Evolutionary conservation across 2,888 invertebrate genomes (phyloP).

Genomic region (Choristoneura rosaceana): DNA sequence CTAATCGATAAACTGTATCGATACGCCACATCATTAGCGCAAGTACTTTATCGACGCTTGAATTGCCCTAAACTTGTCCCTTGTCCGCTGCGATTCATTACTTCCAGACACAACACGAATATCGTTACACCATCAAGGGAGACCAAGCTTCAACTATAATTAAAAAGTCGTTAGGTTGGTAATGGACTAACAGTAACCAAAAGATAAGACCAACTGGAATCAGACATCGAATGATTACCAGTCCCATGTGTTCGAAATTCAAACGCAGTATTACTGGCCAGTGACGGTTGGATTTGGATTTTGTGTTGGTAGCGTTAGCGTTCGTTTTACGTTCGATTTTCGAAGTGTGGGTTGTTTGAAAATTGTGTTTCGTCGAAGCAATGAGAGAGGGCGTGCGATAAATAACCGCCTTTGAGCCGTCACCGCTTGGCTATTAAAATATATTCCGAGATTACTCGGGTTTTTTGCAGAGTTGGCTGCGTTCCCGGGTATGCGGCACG

Average conservation of each 20-base stretch:
- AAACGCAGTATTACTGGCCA: constrained; percentile 68
- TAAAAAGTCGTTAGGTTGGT: constrained; percentile 46
- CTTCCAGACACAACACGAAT: constrained; percentile 74
- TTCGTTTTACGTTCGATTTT: constrained; percentile 55
- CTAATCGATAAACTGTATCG: constrained; percentile 49
- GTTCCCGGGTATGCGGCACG: constrained; percentile 64
- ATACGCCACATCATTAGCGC: constrained; percentile 51
- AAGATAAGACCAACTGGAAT: constrained; percentile 76
- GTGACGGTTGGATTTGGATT: constrained; percentile 62
- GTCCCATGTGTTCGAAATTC: constrained; percentile 68
- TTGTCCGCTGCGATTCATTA: constrained; percentile 80
- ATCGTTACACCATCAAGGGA: constrained; percentile 55
- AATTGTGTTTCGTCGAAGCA: constrained; percentile 72
- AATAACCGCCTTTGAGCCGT: constrained; percentile 85
- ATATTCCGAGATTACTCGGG: constrained; percentile 79
- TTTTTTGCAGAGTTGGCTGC: constrained; percentile 72
- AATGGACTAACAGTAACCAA: constrained; percentile 49
- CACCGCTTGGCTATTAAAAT: constrained; percentile 83
- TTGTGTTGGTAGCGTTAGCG: constrained; percentile 59
- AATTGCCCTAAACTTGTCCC: constrained; percentile 76
- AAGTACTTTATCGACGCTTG: constrained; percentile 63
- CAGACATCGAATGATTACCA: constrained; percentile 82
- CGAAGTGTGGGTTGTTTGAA: constrained; percentile 72
- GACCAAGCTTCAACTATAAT: constrained; percentile 49
- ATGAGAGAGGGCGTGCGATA: constrained; percentile 85